Conservation (phyloP, 2,113 vertebrate genomes). For the Bos indicus region DNA sequence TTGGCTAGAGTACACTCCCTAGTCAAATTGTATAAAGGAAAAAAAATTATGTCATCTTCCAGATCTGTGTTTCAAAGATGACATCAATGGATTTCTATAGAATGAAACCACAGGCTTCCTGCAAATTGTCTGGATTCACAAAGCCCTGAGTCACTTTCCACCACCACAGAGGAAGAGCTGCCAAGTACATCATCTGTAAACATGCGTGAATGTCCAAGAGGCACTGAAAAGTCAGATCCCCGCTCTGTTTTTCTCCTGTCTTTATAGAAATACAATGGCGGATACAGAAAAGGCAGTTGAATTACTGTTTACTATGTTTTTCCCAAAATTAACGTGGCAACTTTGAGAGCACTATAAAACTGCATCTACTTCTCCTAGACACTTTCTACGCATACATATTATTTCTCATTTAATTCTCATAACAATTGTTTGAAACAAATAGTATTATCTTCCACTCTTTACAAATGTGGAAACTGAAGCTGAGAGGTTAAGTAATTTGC, state of each 20-base stretch:
- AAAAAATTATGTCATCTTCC: conserved; percentile 41
- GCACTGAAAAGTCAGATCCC: background rate
- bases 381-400: background rate
- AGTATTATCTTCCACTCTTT: background rate
- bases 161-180: background rate
- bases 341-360: background rate
- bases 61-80: conserved; percentile 18
- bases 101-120: conserved; percentile 32
- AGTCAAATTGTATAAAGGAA: background rate
- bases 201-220: background rate
- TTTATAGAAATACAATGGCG: background rate
- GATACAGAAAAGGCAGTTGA: background rate
- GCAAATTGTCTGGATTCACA: conserved; percentile 20
- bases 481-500: background rate
- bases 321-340: background rate
- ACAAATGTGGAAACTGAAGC: background rate
- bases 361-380: background rate
- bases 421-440: background rate
- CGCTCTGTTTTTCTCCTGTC: background rate
- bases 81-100: conserved; percentile 41
- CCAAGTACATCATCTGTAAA: background rate
- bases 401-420: background rate
- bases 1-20: background rate
- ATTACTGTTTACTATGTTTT: background rate
- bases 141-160: conserved; percentile 9